A percentile compares a stretch with the other conserved stretches of the same genome.
Evolutionary conservation across 2,888 invertebrate genomes (phyloP).

Genomic region (Brachyptera risi): DNA sequence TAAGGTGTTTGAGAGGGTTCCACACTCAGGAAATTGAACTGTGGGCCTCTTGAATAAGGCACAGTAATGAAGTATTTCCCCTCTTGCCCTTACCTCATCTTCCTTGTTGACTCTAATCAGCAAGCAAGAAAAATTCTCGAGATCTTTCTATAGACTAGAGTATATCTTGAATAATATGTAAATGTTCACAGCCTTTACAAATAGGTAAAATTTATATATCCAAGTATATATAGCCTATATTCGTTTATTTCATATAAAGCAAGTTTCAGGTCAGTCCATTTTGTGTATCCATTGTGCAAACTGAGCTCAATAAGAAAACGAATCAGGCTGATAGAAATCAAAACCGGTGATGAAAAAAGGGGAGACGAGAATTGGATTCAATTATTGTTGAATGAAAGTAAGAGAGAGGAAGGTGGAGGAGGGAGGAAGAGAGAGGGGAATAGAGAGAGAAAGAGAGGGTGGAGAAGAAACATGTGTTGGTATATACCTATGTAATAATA

Average conservation of each 20-base stretch:
- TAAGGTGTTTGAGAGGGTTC: conserved; percentile 14
- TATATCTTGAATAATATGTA: conserved; percentile 13
- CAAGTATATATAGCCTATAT: not conserved
- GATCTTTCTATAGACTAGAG: not conserved
- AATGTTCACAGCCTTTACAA: conserved; percentile 9
- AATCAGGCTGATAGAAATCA: conserved; percentile 20
- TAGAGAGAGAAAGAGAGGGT: not conserved
- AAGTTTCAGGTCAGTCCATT: conserved; percentile 5
- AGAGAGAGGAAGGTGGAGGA: not conserved
- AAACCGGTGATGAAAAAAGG: conserved; percentile 21
- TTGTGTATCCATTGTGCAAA: conserved; percentile 8
- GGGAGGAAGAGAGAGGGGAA: not conserved
- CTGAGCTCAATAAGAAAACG: conserved; percentile 16
- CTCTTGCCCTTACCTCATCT: conserved; percentile 26
- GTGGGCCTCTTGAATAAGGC: conserved; percentile 21
- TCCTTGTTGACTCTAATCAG: conserved; percentile 33
- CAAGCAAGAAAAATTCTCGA: conserved; percentile 6
- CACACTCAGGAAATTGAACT: conserved; percentile 21
- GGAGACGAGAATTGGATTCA: conserved; percentile 21
- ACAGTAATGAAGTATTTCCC: conserved; percentile 15
- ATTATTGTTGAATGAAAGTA: conserved; percentile 19
- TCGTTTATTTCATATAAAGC: not conserved
- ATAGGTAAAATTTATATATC: not conserved
- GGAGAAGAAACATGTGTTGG: not conserved
- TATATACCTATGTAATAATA: not conserved